Base-by-base conservation (phyloP, 1,140 invertebrate species). In the Drosophila ohnishii region DNA sequence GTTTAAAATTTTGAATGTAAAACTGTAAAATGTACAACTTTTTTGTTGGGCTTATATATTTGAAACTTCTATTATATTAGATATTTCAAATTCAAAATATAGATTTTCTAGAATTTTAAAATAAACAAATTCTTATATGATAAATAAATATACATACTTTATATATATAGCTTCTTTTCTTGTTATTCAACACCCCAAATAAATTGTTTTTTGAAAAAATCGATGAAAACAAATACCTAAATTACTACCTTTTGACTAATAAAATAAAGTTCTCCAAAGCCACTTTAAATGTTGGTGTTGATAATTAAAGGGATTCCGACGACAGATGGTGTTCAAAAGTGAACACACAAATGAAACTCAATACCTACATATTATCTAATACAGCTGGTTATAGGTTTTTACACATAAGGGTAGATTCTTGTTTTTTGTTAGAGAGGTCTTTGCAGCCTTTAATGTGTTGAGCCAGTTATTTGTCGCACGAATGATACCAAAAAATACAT, bases 311-410 rank as follows among this genome's bases (percentile, higher is more conserved):
- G 50, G 16, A 53, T 35, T 53, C 13, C 11, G 16, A 35, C 50
- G 32, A 53, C 50, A 53, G 50, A 53, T 53, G 50, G 34, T 35
- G 50, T 35, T 53, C 16, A 35, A 13, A 35, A 53, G 16, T 34
- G 50, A 53, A 53, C 50, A 35, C 50, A 53, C 16, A 53, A 53
- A 35, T 53, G 50, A 53, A 53, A 53, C 32, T 35, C 50, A 53
- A 53, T 53, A 53, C 50, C 50, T 53, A 13, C 32, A 53, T 35
- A 53, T 53, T 53, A 53, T 35, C 16, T 53, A 53, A 53, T 53
- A 35, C 7, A 53, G 32, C 32, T 53, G 16, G 32, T 53, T 35
- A 53, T 35, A 53, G 7, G 50, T 22, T 53, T 51, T 51, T 53
- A 14, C 7, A 35, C 16, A 22, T 53, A 35, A 35, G 50, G 50